A percentile compares a stretch with the other conserved stretches of the same genome.
Evolutionary conservation across 2,888 invertebrate species (phyloP).

Genomic region (Globia sparganii): DNA sequence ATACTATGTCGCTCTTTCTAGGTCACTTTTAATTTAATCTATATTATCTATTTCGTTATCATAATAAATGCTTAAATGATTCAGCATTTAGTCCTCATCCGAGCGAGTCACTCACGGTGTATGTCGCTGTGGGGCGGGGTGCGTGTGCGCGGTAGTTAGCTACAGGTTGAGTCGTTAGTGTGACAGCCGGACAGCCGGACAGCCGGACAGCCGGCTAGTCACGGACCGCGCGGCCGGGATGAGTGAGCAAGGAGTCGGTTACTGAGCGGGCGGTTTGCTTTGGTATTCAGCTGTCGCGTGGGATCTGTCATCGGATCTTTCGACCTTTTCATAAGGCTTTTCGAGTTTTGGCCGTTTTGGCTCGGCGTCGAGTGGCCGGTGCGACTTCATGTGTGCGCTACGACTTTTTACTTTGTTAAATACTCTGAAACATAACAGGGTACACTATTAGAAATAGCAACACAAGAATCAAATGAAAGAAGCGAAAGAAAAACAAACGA

Average conservation of each 20-base stretch:
- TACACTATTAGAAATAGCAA: conserved; percentile 86
- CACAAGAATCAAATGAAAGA: conserved; percentile 73
- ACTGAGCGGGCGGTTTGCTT: conserved; percentile 83
- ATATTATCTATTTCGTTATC: conserved; percentile 78
- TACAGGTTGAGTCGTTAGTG: conserved; percentile 64
- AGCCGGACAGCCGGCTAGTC: conserved; percentile 22
- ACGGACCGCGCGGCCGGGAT: conserved; percentile 69
- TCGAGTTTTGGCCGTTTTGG: conserved; percentile 92
- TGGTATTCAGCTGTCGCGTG: conserved; percentile 85
- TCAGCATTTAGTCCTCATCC: conserved; percentile 79
- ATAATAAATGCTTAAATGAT: conserved; percentile 85
- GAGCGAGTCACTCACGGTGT: conserved; percentile 66
- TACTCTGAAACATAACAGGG: conserved; percentile 94
- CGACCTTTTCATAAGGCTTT: conserved; percentile 91
- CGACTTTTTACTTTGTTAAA: conserved; percentile 99
- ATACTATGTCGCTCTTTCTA: conserved; percentile 81
- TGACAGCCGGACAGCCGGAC: conserved; percentile 21
- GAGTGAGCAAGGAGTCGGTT: conserved; percentile 78
- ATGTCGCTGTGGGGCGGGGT: conserved; percentile 49
- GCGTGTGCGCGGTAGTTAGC: conserved; percentile 50
- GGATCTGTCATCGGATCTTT: conserved; percentile 87
- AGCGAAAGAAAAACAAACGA: conserved; percentile 71
- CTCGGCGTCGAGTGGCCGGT: conserved; percentile 97
- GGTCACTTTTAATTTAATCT: conserved; percentile 80
- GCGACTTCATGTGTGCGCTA: conserved; percentile 99